phyloP scores from a whole-genome alignment of 2,797 vertebrate genomes.

The Rhabdophis nuchalis region DNA sequence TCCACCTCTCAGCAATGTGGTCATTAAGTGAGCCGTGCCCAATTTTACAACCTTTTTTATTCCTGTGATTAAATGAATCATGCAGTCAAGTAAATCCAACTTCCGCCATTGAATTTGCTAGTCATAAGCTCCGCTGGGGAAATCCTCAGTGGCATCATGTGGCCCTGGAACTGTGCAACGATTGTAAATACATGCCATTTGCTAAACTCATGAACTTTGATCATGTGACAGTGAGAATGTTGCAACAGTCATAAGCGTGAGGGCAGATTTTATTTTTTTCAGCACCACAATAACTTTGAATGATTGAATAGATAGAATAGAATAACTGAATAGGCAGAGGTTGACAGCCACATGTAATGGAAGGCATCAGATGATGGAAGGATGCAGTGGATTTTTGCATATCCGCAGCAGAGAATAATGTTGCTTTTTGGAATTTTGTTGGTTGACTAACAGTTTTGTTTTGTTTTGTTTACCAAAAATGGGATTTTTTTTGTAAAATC shows the following conservation, averaged over 20 bases:
- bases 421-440: not conserved
- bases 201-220: not conserved
- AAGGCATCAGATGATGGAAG: not conserved
- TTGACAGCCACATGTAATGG: not conserved
- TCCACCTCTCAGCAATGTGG: not conserved
- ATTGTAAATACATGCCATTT: not conserved
- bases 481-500: too few species aligned
- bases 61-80: not conserved
- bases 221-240: not conserved
- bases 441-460: not conserved
- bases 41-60: not conserved
- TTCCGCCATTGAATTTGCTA: not conserved
- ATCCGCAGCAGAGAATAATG: not conserved
- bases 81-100: not conserved
- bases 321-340: not conserved
- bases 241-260: not conserved
- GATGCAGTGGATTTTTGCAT: not conserved
- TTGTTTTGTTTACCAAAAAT: not conserved
- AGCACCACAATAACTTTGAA: not conserved
- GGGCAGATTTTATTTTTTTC: not conserved
- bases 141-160: not conserved
- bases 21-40: not conserved
- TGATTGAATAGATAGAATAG: too few species aligned
- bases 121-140: not conserved
- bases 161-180: not conserved